These are phyloP conservation scores for Eucidaris tribuloides DNA, from an alignment of 35 echinoderm and acorn worm species.

Conservation along the genomic window DNA sequence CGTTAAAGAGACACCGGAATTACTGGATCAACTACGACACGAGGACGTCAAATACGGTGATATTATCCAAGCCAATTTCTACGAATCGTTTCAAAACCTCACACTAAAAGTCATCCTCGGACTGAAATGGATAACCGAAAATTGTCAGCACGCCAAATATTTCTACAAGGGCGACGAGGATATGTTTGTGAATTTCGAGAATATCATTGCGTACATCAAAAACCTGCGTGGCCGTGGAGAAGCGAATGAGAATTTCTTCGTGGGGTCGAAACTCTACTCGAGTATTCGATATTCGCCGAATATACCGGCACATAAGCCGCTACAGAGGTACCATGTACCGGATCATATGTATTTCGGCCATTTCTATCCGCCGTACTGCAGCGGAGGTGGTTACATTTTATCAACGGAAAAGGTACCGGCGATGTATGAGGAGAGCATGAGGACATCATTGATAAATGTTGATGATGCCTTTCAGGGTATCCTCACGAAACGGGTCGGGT, in stretches of 20 bases:
- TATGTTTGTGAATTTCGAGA: constrained; percentile 12
- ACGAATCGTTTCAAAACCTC: constrained; percentile 17
- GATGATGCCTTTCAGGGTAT: constrained; percentile 24
- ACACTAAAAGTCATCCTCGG: constrained; percentile 10
- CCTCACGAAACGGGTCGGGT: background rate
- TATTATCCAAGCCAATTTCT: background rate
- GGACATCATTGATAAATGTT: constrained; percentile 5
- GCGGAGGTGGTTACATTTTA: constrained; percentile 13
- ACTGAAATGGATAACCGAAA: constrained; percentile 14
- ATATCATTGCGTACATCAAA: constrained; percentile 19
- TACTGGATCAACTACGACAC: background rate
- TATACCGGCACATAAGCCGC: background rate
- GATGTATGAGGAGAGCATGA: background rate
- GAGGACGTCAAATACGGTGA: constrained; percentile 8
- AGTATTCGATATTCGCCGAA: background rate
- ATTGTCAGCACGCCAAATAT: constrained; percentile 2
- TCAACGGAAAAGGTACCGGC: background rate
- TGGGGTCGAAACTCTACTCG: background rate
- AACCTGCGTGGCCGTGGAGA: background rate
- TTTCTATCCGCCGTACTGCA: constrained; percentile 20
- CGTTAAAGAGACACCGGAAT: background rate
- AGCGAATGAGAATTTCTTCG: background rate
- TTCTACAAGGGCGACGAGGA: constrained; percentile 28
- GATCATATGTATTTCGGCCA: background rate
- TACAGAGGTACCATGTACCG: background rate